Percentiles rank a stretch among this genome's conserved stretches.
Conservation (phyloP, 2,888 invertebrate species). For the Rhogogaster chlorosoma region DNA sequence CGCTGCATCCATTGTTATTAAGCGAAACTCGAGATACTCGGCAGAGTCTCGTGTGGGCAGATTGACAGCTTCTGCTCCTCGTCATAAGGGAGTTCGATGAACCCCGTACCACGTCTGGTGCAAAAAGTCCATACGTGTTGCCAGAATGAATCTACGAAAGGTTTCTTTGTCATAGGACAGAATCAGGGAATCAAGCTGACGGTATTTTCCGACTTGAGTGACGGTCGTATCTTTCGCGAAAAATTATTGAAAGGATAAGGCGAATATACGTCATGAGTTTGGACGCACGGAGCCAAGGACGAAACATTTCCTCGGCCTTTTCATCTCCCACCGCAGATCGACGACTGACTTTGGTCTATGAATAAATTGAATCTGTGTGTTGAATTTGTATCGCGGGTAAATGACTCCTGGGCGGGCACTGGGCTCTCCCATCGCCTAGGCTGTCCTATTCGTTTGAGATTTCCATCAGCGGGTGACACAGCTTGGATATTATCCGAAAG, state of each 20-base stretch:
- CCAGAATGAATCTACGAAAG: not conserved
- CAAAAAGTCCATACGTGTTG: not conserved
- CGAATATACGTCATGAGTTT: not conserved
- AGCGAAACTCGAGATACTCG: not conserved
- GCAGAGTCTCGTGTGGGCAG: not conserved
- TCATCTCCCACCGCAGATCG: not conserved
- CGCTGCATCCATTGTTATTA: not conserved
- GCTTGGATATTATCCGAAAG: constrained; percentile 43
- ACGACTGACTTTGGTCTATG: not conserved
- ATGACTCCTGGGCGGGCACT: not conserved
- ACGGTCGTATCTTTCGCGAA: not conserved
- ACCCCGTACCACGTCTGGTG: not conserved
- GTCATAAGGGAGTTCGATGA: not conserved
- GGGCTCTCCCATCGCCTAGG: not conserved
- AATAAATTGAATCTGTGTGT: not conserved
- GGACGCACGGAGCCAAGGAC: not conserved
- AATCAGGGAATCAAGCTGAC: not conserved
- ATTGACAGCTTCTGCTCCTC: not conserved
- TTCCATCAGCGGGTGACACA: constrained; percentile 27
- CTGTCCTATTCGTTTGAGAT: constrained; percentile 22
- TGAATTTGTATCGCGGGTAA: not conserved
- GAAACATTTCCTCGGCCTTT: not conserved
- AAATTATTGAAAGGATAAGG: not conserved
- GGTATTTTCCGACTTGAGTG: too few relatives aligned
- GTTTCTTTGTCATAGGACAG: not conserved